Base-by-base conservation (phyloP, 2,113 vertebrate genomes). In the Myrmecobius fasciatus region DNA sequence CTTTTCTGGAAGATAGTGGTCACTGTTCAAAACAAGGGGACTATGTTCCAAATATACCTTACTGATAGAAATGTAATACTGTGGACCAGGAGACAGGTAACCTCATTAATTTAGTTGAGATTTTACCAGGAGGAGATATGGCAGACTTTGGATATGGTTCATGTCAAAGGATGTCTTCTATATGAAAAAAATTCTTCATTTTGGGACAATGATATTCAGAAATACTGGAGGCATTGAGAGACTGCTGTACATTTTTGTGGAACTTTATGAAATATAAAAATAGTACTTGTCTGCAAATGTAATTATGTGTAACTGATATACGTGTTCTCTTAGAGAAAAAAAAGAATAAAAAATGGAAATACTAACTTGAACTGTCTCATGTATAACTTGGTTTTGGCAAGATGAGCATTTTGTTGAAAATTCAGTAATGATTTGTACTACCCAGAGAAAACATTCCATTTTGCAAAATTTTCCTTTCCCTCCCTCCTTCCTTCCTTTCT, bases 261-360 rank as follows among this genome's bases (percentile, higher is more conserved):
- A 83, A 83, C 67, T 83, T 22, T 83, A 83, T 83, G 67, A 83
- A 83, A 83, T n/a, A 67, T 56, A 97, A 96, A 96, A 97, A 97
- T 97, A 97, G 88, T 91, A 28, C 92, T 53, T 94, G 92, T 97
- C 91, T 97, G 90, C 67, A 83, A 91, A 96, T 96, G 20, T 97
- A 90, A 96, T 94, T 97, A 92, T 95, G 92, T 83, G 67, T 83
- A 83, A 83, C 67, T 83, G 67, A 83, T 83, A 83, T 67, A 92
- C 93, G 90, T 93, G 88, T 92, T 97, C 91, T 91, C 47, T 95
- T 94, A 95, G 96, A 94, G 92, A 96, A 97, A 96, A 54, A 96
- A 97, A 96, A 43, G 67, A 91, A 94, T 96, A 92, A 94, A 98
- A 96, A 95, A 96, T 97, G 97, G 67, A 95, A 94, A 93, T 96